These are phyloP conservation scores for Conomelus anceps DNA, from an alignment of 2,888 invertebrate species.

Conservation along the genomic window DNA sequence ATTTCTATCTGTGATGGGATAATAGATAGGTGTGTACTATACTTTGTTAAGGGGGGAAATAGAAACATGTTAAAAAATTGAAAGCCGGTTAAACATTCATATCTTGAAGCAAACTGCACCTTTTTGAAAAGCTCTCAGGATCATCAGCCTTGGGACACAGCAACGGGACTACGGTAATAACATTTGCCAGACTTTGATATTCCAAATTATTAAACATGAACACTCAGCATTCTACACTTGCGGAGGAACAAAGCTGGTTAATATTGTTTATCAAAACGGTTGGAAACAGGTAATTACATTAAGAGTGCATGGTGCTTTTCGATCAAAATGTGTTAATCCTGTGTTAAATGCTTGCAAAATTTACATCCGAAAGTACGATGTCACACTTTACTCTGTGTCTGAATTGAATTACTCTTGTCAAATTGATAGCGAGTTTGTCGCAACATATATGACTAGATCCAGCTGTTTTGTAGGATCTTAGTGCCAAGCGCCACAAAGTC, in stretches of 20 bases:
- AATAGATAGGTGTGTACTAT: not conserved
- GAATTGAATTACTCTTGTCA: not conserved
- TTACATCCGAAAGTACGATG: constrained; percentile 31
- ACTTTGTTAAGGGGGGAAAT: not conserved
- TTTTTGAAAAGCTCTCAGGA: constrained; percentile 37
- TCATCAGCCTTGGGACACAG: constrained; percentile 18
- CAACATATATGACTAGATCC: not conserved
- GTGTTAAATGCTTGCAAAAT: constrained; percentile 29
- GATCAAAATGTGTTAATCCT: constrained; percentile 32
- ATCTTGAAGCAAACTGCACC: constrained; percentile 49
- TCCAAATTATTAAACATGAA: constrained; percentile 11
- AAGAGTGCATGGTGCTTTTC: constrained; percentile 30
- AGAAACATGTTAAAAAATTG: constrained; percentile 1
- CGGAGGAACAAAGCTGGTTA: constrained; percentile 21
- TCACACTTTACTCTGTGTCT: constrained; percentile 16
- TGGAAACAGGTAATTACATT: not conserved
- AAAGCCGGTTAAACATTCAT: constrained; percentile 20
- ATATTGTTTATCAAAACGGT: constrained; percentile 18
- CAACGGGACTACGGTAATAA: constrained; percentile 3
- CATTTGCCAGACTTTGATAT: not conserved
- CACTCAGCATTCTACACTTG: constrained; percentile 21
- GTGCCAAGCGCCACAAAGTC: not conserved
- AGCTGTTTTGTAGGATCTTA: not conserved
- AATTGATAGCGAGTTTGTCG: not conserved
- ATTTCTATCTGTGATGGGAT: not conserved